Conservation (phyloP, 2,797 vertebrate species). For the Neopelma chrysocephalum region DNA sequence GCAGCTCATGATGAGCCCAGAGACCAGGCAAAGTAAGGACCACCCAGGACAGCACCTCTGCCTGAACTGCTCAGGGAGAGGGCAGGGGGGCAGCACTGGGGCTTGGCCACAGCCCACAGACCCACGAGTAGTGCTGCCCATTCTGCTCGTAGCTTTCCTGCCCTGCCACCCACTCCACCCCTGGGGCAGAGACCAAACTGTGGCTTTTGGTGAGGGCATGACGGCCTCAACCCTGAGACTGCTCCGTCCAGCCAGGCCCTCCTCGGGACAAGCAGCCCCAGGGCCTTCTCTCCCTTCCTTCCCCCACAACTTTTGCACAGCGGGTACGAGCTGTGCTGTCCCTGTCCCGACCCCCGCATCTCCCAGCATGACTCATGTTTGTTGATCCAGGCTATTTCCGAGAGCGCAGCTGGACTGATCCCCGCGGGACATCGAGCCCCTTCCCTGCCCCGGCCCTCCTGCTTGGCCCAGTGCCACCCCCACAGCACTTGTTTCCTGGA, state of each 20-base stretch:
- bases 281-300: background rate
- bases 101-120: background rate
- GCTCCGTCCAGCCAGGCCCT: background rate
- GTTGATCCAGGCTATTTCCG: slow-evolving; percentile 56
- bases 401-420: slow-evolving; percentile 18
- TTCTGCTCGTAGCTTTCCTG: background rate
- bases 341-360: background rate
- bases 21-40: rapidly evolving
- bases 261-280: background rate
- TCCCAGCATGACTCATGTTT: slow-evolving; percentile 57
- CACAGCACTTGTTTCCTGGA: rapidly evolving
- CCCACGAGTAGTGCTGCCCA: background rate
- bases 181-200: rapidly evolving
- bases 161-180: background rate
- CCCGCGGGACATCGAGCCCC: background rate
- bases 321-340: slow-evolving; percentile 14
- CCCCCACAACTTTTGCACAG: background rate
- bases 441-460: slow-evolving; percentile 8
- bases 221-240: background rate
- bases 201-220: background rate
- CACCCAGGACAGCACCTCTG: background rate
- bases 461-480: background rate
- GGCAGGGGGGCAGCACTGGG: background rate
- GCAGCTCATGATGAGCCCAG: background rate
- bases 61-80: background rate